phyloP scores from a whole-genome alignment of 2,888 invertebrate genomes.

The Conistra vaccinii region DNA sequence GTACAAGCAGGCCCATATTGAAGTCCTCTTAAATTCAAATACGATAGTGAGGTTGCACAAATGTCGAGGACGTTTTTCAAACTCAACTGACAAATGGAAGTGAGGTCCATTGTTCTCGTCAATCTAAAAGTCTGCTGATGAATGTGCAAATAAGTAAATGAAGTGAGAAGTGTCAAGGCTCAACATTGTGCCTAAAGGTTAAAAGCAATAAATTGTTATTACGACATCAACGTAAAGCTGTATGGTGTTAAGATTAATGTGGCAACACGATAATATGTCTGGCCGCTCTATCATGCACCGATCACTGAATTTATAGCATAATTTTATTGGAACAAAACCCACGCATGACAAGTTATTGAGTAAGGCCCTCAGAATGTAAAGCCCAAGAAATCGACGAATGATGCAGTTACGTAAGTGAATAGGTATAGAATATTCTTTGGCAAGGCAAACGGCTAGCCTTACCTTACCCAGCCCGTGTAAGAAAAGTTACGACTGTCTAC shows the following conservation, averaged over 20 bases:
- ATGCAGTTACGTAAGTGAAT: constrained; percentile 4
- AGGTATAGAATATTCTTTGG: not conserved
- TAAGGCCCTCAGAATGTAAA: constrained; percentile 1
- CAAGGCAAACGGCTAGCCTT: not conserved
- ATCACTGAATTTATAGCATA: not conserved
- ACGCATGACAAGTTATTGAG: constrained; percentile 8
- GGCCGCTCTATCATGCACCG: not conserved
- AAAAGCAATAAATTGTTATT: constrained; percentile 42
- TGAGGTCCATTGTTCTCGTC: constrained; percentile 6
- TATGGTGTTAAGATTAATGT: constrained; percentile 26
- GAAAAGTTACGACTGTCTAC: not conserved
- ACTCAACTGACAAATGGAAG: not conserved
- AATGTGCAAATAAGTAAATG: constrained; percentile 46
- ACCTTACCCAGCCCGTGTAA: not conserved
- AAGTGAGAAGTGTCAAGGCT: constrained; percentile 44
- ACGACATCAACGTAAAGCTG: constrained; percentile 17
- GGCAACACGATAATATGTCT: constrained; percentile 18
- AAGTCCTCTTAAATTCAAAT: not conserved
- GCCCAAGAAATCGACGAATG: not conserved
- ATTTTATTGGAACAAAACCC: constrained; percentile 8
- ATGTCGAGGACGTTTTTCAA: constrained; percentile 6
- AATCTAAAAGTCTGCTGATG: constrained; percentile 23
- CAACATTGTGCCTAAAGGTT: constrained; percentile 29
- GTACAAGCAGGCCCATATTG: not conserved
- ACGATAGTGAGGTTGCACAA: not conserved